Percentiles rank a stretch among this genome's conserved stretches.
Evolutionary conservation across 2,888 invertebrate genomes (phyloP).

Genomic region (Cosmopolites sordidus): DNA sequence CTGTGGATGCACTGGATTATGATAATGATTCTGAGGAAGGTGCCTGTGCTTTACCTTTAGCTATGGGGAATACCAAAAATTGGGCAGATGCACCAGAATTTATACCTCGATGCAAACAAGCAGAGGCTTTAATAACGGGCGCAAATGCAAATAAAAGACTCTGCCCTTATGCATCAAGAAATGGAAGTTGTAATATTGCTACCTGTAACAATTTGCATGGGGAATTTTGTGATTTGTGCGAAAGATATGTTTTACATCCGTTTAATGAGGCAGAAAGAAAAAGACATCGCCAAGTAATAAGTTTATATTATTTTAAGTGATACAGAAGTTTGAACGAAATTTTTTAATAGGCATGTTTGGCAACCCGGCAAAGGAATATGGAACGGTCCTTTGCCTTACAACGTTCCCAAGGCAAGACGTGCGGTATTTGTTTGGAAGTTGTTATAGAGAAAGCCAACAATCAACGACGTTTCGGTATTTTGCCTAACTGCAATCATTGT

Average conservation of each 20-base stretch:
- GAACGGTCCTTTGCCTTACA: conserved; percentile 76
- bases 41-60: conserved; percentile 32
- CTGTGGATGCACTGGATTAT: conserved; percentile 6
- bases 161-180: conserved; percentile 52
- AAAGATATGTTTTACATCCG: conserved; percentile 64
- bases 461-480: conserved; percentile 77
- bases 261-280: conserved; percentile 58
- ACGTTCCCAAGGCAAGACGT: conserved; percentile 72
- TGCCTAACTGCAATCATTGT: conserved; percentile 80
- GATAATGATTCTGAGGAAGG: conserved; percentile 32
- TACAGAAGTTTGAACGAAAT: conserved; percentile 15
- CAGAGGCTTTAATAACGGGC: conserved; percentile 44
- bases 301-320: conserved; percentile 14
- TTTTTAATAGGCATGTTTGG: conserved; percentile 60
- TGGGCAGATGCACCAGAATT: conserved; percentile 56
- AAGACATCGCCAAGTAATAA: conserved; percentile 57
- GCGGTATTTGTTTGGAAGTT: conserved; percentile 81
- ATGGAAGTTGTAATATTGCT: conserved; percentile 49
- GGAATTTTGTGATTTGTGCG: conserved; percentile 73
- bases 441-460: conserved; percentile 63
- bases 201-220: conserved; percentile 67
- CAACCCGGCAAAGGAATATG: conserved; percentile 74
- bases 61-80: conserved; percentile 30
- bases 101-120: conserved; percentile 48
- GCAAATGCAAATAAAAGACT: conserved; percentile 38